Base-by-base conservation (phyloP, 2,113 vertebrate genomes). In the Oxyruncus cristatus region DNA sequence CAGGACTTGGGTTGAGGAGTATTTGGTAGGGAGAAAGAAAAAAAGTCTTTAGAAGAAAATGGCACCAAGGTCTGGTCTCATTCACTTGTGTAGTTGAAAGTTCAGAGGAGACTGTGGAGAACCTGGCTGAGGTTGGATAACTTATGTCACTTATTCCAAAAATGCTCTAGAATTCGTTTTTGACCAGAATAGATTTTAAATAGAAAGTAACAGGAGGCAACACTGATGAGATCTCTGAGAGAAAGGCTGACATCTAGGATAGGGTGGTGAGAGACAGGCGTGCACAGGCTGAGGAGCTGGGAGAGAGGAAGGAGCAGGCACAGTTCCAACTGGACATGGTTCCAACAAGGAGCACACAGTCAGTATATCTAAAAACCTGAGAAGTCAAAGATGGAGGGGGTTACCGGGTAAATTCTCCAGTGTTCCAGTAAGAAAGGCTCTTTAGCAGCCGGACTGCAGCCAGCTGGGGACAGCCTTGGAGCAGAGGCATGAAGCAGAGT, bases 81-180 rank as follows among this genome's bases (percentile, higher is more conserved):
- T 12, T 67, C 55, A 16, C 5, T 76, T 2, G 3, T 2, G 0
- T 1, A 23, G 52, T 35, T n/a, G 32, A n/a, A 72, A 35, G 22
- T 35, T 63, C 18, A 15, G 47, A 41, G 55, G 28, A 71, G 49
- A 6, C 20, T 27, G 46, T 35, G 28, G 42, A 85, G 32, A 78
- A 49, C 9, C 39, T 35, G 20, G 10, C 23, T 62, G 67, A 55
- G 39, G 19, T 26, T 72, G 32, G 66, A 7, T 15, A 39, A 55
- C 22, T 33, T 56, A 4, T 62, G 22, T 67, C 10, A 46, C 35
- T 9, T 52, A 33, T 19, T 30, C 5, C 24, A n/a, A 39, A 61
- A 28, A n/a, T 3, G 0, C 6, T 26, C 30, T 49, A 37, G 32
- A 55, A 52, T 50, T 33, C 0, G 5, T 68, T 85, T 56, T 9